Percentiles rank a stretch among this genome's conserved stretches.
Evolutionary conservation across 1,140 invertebrate species (phyloP).

Genomic region (Papilio dardanus): DNA sequence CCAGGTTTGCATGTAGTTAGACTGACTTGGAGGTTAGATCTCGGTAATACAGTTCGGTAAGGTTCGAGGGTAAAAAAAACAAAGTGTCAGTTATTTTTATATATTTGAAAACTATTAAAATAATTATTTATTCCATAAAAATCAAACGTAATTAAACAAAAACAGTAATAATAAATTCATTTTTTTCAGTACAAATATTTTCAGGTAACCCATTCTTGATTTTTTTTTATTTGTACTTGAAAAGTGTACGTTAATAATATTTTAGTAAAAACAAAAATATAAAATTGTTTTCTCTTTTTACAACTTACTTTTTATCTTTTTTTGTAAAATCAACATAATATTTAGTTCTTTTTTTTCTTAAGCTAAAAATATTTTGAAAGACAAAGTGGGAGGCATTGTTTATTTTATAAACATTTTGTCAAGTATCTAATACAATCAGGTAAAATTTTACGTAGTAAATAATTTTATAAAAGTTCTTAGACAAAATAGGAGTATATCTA

Average conservation of each 20-base stretch:
- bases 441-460: not conserved
- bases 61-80: not conserved
- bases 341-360: too few species aligned
- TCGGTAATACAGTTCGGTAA: too few species aligned
- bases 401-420: constrained; percentile 19
- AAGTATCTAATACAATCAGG: not conserved
- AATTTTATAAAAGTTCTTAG: constrained; percentile 40
- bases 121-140: constrained; percentile 22
- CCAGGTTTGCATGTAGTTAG: too few species aligned
- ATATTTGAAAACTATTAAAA: constrained; percentile 15
- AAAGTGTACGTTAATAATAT: not conserved
- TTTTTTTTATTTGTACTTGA: constrained; percentile 2
- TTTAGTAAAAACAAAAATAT: not conserved
- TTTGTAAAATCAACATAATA: too few species aligned
- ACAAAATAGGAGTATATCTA: constrained; percentile 51
- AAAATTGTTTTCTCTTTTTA: not conserved
- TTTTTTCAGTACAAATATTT: not conserved
- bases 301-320: too few species aligned
- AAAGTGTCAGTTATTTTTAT: not conserved
- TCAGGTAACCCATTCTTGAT: constrained; percentile 9
- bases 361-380: not conserved
- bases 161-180: constrained; percentile 8
- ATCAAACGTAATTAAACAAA: constrained; percentile 29
- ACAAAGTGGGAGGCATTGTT: not conserved
- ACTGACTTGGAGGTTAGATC: too few species aligned